Base-by-base conservation (phyloP, 1,140 invertebrate species). In the Drosophila hydei region DNA sequence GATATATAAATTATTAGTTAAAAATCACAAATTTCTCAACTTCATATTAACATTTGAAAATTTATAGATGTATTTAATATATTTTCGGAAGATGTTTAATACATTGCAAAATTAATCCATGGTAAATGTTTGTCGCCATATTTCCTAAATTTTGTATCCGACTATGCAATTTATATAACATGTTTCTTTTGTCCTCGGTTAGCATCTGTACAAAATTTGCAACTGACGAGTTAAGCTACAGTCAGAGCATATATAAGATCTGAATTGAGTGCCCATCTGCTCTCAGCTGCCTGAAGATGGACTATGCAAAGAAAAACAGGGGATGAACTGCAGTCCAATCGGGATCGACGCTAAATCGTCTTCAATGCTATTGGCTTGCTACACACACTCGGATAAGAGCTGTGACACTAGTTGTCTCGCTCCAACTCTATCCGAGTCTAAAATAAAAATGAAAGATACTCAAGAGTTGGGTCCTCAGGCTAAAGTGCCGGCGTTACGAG, bases 361-460 rank as follows among this genome's bases (percentile, higher is more conserved):
- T 52, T 33, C 5, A 8, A 14, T 84, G 40, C 47, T 45, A 85
- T 85, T 85, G 80, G 81, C 21, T 56, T 6, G 16, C 36, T 36
- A 12, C 45, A 11, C 19, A 14, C 27, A 42, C 8, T 55, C 54
- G 80, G 80, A 84, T 79, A 77, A 72, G 43, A 14, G 25, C 7
- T 4, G 65, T 7, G 9, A 16, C 61, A 21, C 61, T 52, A 48
- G 77, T 81, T 65, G 81, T 87, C 77, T 52, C 71, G 55, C 77
- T 87, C 83, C 40, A 16, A 67, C 81, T 21, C 74, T 87, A 87
- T 87, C 81, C 73, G 81, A 40, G 58, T 70, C 59, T 60, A 68
- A 87, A 87, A 75, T 87, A 72, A 75, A 75, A 58, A 87, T 85
- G 75, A 75, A 75, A 58, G 79, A 76, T 59, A 48, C 16, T 47